Evolutionary conservation across 35 echinoderm and acorn worm genomes (phyloP), one percentile per base, ranked within the genome.

Genomic region (Eucidaris tribuloides): DNA sequence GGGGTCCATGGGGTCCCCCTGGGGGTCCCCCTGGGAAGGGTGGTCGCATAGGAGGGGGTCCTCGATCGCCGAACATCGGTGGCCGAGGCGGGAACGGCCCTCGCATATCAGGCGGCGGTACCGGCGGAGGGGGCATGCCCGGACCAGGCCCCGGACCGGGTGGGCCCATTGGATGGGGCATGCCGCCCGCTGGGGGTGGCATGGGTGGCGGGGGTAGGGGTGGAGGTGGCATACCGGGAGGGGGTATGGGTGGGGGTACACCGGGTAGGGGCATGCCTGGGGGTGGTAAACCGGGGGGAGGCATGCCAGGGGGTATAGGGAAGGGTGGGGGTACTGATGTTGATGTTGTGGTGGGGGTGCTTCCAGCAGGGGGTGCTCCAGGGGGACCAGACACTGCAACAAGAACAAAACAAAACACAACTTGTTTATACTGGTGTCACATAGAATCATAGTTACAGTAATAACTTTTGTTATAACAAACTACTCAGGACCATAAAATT

Each of bases 211-310:
- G 71, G 42, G 74, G 85, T 23, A 79, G 64, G 18, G 85, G 91
- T 20, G 68, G 65, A 45, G 89, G 89, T 22, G 93, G 94, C 88
- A 96, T 86, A 1, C 78, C 83, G 1, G 81, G 81, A 18, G 86
- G 86, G 41, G 71, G 71, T 19, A 72, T 71, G 34, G 93, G 93
- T 32, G 87, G 87, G 40, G 65, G 79, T 65, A 92, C 78, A 20
- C 84, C 84, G 0, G 89, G 89, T 22, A 86, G 94, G 6, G 86
- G 89, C 54, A 91, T 78, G 22, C 85, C 80, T 2, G 78, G 76
- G 4, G 55, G 65, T 23, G 89, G 89, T 43, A 91, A 80, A 30
- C 82, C 92, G 14, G 82, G 83, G 25, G 81, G 87, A 25, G 83
- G 82, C 23, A 84, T 79, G 60, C 82, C 82, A 37, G 92, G 92